These are phyloP conservation scores for Habroteleia sp. DNA, from an alignment of 2,888 invertebrate species.

Conservation along the genomic window DNA sequence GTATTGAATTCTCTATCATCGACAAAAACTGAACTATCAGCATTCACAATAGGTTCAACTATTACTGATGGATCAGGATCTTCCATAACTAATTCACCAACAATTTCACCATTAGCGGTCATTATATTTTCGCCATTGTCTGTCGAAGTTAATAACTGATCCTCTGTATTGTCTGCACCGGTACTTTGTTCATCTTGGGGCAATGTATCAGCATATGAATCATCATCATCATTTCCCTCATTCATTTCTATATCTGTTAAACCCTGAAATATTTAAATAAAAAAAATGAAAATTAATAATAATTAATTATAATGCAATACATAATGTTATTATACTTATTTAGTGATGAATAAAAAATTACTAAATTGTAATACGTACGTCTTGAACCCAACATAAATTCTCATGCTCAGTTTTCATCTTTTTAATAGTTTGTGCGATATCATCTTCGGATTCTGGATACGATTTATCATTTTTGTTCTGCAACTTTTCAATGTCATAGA, in stretches of 20 bases:
- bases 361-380: slow-evolving; percentile 69
- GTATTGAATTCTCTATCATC: slow-evolving; percentile 75
- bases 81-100: slow-evolving; percentile 77
- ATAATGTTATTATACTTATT: no score
- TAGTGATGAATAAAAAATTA: no score
- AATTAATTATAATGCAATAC: neutral
- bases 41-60: slow-evolving; percentile 77
- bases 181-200: slow-evolving; percentile 74
- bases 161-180: slow-evolving; percentile 72
- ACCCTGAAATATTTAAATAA: slow-evolving; percentile 63
- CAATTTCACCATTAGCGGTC: slow-evolving; percentile 75
- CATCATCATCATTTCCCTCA: slow-evolving; percentile 76
- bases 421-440: slow-evolving; percentile 74
- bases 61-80: slow-evolving; percentile 78
- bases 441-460: slow-evolving; percentile 76
- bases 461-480: slow-evolving; percentile 70
- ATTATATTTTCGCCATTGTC: slow-evolving; percentile 73
- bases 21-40: slow-evolving; percentile 77
- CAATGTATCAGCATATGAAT: slow-evolving; percentile 73
- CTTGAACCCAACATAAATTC: slow-evolving; percentile 75
- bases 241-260: slow-evolving; percentile 74
- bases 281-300: neutral
- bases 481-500: slow-evolving; percentile 76
- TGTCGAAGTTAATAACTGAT: slow-evolving; percentile 70
- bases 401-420: slow-evolving; percentile 75